Base-by-base conservation (phyloP, 2,797 vertebrate species). In the Urophycis tenuis region DNA sequence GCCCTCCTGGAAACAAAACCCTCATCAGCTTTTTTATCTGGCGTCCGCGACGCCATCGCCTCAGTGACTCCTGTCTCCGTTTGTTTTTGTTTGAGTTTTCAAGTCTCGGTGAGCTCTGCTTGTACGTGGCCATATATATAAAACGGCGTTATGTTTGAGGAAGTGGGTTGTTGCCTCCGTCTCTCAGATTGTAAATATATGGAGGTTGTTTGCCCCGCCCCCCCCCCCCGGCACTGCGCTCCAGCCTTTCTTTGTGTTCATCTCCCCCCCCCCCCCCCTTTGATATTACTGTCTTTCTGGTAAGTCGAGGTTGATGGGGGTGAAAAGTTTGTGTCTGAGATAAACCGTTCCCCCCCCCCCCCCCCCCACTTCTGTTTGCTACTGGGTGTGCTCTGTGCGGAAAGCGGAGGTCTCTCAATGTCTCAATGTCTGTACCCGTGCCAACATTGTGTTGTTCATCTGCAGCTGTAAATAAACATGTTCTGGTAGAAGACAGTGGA, bases 381-480 rank as follows among this genome's bases (percentile, higher is more conserved):
- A 60, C 22, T 60, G 53, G 22, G 53, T 60, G 53, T 60, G 53
- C 22, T n/a, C 53, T 60, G 53, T 60, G 53, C 53, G 25, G 53
- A 60, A 25, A 25, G 53, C 25, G 53, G 22, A 22, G 53, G 53
- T n/a, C 5, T 53, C 49, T 53, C 49, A 53, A 53, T 60, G 53
- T 60, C 3, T 60, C 3, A n/a, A 22, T 60, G 22, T 60, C 22
- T 60, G 53, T n/a, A 8, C 53, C 53, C n/a, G 22, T 60, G 53
- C n/a, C 53, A n/a, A 60, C 53, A 9, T 60, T 60, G 53, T 60
- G 22, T 60, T 8, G n/a, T 22, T 60, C 53, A 60, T 60, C 8
- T n/a, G 22, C 53, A 60, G 53, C 53, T 60, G 53, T 60, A n/a
- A 60, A 60, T 60, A 60, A n/a, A 60, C 53, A 60, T 60, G 53